Base-by-base conservation (phyloP, 2,797 vertebrate genomes). In the Cheirogaleus major region DNA sequence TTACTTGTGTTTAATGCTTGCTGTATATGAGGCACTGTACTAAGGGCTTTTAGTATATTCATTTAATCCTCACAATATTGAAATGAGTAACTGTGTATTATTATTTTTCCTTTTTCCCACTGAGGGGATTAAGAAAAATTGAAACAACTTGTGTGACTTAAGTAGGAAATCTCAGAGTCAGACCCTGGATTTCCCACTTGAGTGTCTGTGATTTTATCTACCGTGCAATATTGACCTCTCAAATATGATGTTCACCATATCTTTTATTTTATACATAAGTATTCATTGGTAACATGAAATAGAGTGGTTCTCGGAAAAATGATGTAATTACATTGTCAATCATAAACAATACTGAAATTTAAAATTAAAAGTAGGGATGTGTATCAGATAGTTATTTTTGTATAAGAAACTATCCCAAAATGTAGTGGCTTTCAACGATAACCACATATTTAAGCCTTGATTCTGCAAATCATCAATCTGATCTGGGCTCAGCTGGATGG, bases 401-500 rank as follows among this genome's bases (percentile, higher is more conserved):
- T 84, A 22, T 92, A 67, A 61, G 89, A 97, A 88, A 76, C 22
- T 7, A 61, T 83, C 63, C 14, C 35, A 59, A 81, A 89, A 78
- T 76, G 22, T 61, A 81, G 4, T 78, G 45, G 10, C n/a, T 95
- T 91, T 83, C 55, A 69, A 75, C 30, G 79, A 32, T 10, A 65
- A 43, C 7, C 7, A 12, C 43, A 8, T 69, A 38, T 78, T 61
- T 85, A 14, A 23, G 35, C 63, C 32, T 17, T 10, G 27, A 93
- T 93, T 94, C 83, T 82, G n/a, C 35, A 38, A 41, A 20, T 63
- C 35, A 65, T 17, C 70, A 38, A 0, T 61, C 12, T 69, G 50
- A 59, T 23, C 48, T 70, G 30, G 27, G 80, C 23, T 88, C 69
- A 76, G 91, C 35, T 73, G 69, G 32, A 11, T 10, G 17, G 23